Evolutionary conservation across 2,888 invertebrate genomes (phyloP).

Genomic region (Argyresthia albistria): DNA sequence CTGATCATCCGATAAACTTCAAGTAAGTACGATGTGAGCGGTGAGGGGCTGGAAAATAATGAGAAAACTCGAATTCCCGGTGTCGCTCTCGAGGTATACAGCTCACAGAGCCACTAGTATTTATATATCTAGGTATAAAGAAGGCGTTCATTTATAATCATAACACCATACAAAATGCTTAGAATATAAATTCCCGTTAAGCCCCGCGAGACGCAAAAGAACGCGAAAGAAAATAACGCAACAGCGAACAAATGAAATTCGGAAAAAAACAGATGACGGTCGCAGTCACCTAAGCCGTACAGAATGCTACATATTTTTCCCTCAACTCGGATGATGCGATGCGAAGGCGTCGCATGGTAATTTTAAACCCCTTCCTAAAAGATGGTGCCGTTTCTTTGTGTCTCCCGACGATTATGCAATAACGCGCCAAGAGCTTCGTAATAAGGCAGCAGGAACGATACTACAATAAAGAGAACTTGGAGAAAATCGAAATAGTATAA

Average conservation of each 20-base stretch:
- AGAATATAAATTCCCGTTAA: no score
- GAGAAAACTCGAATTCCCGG: no score
- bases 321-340: conserved; percentile 19
- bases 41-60: no score
- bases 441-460: conserved; percentile 14
- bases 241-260: conserved; percentile 18
- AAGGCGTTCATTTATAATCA: no score
- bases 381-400: background rate
- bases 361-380: conserved; percentile 14
- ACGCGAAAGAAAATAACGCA: conserved; percentile 15
- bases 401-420: conserved; percentile 17
- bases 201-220: background rate
- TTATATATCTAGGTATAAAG: no score
- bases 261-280: conserved; percentile 13
- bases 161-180: no score
- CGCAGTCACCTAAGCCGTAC: conserved; percentile 16
- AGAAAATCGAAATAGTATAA: conserved; percentile 8
- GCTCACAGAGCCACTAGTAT: no score
- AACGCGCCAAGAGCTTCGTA: conserved; percentile 18
- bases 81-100: no score
- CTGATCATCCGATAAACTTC: no score
- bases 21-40: no score
- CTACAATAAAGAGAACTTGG: conserved; percentile 13
- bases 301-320: conserved; percentile 22
- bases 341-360: conserved; percentile 16